phyloP scores from a whole-genome alignment of 30 jellyfish, hydroid and myxozoan species.

The Aurelia aurita complex sp. Pacific region DNA sequence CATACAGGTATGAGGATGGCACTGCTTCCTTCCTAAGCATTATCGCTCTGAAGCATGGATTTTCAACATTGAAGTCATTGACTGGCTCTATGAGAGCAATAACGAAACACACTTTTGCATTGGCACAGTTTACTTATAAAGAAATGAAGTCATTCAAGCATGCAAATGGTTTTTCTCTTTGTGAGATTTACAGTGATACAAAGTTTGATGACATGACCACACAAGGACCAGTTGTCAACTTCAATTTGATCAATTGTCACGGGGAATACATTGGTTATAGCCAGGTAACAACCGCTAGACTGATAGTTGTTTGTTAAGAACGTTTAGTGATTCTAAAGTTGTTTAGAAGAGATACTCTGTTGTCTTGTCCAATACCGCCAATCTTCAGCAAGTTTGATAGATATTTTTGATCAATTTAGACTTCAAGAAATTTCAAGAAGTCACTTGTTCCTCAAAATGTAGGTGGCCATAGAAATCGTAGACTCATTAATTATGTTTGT shows the following conservation, averaged over 20 bases:
- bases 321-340: too few relatives aligned
- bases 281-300: conserved; percentile 22
- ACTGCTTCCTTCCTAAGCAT: conserved; percentile 56
- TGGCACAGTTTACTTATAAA: conserved; percentile 41
- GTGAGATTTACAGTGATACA: conserved; percentile 41
- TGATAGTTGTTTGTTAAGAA: too few relatives aligned
- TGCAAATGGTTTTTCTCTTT: conserved; percentile 47
- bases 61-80: conserved; percentile 14
- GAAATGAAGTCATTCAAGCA: conserved; percentile 46
- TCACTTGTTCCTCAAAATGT: too few relatives aligned
- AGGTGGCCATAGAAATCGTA: too few relatives aligned
- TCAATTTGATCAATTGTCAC: conserved; percentile 21
- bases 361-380: too few relatives aligned
- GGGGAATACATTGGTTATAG: conserved; percentile 52
- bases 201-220: conserved; percentile 10
- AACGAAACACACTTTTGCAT: conserved; percentile 39
- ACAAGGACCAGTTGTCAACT: conserved; percentile 61
- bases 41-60: conserved; percentile 58
- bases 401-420: too few relatives aligned
- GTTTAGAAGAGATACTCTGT: too few relatives aligned
- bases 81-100: conserved; percentile 40
- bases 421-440: too few relatives aligned
- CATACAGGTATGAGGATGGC: conserved; percentile 64
- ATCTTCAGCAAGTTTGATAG: too few relatives aligned
- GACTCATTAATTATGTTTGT: too few relatives aligned